phyloP scores from a whole-genome alignment of 2,888 invertebrate species.

The Caenorhabditis uteleia region DNA sequence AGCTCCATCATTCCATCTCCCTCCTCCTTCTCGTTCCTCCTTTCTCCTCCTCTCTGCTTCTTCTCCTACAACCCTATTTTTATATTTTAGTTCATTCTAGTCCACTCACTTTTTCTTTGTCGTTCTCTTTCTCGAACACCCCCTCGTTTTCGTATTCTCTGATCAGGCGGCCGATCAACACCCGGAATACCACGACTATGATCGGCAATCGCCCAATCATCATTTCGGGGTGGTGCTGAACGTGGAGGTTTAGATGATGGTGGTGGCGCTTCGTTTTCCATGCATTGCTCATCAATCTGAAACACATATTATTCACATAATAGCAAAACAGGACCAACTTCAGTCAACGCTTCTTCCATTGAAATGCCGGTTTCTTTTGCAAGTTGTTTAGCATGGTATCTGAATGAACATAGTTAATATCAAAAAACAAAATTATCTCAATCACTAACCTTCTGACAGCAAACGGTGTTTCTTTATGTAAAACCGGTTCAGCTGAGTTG shows the following conservation, averaged over 20 bases:
- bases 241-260: not conserved
- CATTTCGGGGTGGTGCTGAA: too few species aligned
- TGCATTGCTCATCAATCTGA: conserved; percentile 23
- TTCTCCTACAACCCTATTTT: conserved; percentile 3
- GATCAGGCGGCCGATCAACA: conserved; percentile 14
- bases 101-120: conserved; percentile 5
- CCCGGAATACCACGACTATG: conserved; percentile 30
- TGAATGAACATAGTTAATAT: not conserved
- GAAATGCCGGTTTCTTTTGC: conserved; percentile 22
- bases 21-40: conserved; percentile 1
- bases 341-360: conserved; percentile 15
- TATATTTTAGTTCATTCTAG: not conserved
- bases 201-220: too few species aligned
- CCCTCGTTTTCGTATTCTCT: conserved; percentile 6
- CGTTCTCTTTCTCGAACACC: conserved; percentile 21
- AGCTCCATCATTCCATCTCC: conserved; percentile 4
- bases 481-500: not conserved
- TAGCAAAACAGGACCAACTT: too few species aligned
- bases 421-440: not conserved
- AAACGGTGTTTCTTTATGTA: conserved; percentile 16
- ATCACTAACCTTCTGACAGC: conserved; percentile 10
- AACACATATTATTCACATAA: not conserved
- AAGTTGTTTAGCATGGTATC: conserved; percentile 21
- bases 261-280: conserved; percentile 1
- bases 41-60: too few species aligned